phyloP scores from a whole-genome alignment of 1,140 invertebrate genomes.

The Drosophila fuyamai region DNA sequence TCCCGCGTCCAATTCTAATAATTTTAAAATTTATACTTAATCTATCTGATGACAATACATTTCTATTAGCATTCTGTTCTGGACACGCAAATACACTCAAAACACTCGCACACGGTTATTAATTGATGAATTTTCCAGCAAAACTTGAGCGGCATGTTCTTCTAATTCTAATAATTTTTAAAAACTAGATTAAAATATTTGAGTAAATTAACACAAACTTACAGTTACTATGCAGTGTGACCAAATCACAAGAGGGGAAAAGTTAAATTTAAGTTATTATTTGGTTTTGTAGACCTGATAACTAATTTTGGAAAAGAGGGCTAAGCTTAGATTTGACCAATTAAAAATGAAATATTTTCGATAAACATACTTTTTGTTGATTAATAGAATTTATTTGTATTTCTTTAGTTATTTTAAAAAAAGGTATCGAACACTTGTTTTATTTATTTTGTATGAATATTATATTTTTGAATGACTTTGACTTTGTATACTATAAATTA shows the following conservation, averaged over 20 bases:
- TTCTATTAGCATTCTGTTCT: conserved; percentile 46
- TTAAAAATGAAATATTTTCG: too few species aligned
- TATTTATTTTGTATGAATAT: neutral
- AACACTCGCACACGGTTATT: conserved; percentile 34
- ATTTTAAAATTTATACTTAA: conserved; percentile 1
- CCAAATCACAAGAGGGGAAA: conserved; percentile 9
- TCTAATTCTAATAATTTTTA: conserved; percentile 20
- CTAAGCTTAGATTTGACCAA: too few species aligned
- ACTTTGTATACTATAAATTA: neutral
- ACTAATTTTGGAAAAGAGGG: neutral
- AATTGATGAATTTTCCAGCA: conserved; percentile 52
- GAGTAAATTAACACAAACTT: neutral
- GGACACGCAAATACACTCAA: conserved; percentile 40
- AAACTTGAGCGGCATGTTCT: conserved; percentile 48
- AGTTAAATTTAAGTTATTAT: neutral
- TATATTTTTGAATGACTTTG: neutral
- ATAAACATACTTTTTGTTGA: neutral
- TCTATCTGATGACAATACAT: conserved; percentile 21
- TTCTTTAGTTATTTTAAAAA: neutral
- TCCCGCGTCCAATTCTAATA: neutral
- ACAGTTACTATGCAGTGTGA: conserved; percentile 45
- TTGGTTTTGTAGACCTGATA: neutral
- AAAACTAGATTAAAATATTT: conserved; percentile 9
- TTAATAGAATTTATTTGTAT: neutral
- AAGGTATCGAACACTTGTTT: neutral